Evolutionary conservation across 1,140 invertebrate species (phyloP), one percentile per base, ranked within the genome.

Genomic region (Plectrocnemia conspersa): DNA sequence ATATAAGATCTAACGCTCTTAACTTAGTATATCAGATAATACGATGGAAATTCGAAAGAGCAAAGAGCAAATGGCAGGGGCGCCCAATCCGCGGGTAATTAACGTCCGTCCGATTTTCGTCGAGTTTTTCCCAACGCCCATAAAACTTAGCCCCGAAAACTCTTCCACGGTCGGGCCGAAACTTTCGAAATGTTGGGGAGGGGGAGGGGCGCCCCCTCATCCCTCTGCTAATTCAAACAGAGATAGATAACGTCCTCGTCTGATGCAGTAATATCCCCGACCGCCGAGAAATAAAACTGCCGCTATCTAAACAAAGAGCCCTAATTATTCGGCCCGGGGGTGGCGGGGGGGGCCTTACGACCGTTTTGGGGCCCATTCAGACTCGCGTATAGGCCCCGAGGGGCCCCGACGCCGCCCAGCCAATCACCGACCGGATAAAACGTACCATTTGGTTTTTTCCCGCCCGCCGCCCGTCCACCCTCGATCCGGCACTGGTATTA

Each of bases 291-390:
- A 76, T 75, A 76, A 76, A 76, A 76, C 72, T 75, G 74, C 70
- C 68, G 73, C 72, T 75, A 75, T 76, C 72, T 76, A 76, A 76
- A 76, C 74, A 76, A 75, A 76, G 74, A 76, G 74, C 74, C 72
- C 74, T 76, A 76, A 76, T 76, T 76, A 76, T 76, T 75, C 74
- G 74, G 71, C 72, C 44, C 71, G 73, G 72, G 72, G 71, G 72
- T 70, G 68, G 72, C 71, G 71, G 74, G 72, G 68, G 70, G 69
- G 73, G 71, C 73, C 72, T 75, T 75, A 75, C 73, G 74, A 71
- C 71, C 72, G 72, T 73, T 73, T 68, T 65, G 74, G 74, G 74
- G 70, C 70, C 74, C 71, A 73, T 75, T 74, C 73, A 69, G 69
- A 68, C 71, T 70, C 72, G 69, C 47, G 69, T 73, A 74, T 74